Evolutionary conservation across 2,113 vertebrate genomes (phyloP).

Genomic region (Trichechus manatus): DNA sequence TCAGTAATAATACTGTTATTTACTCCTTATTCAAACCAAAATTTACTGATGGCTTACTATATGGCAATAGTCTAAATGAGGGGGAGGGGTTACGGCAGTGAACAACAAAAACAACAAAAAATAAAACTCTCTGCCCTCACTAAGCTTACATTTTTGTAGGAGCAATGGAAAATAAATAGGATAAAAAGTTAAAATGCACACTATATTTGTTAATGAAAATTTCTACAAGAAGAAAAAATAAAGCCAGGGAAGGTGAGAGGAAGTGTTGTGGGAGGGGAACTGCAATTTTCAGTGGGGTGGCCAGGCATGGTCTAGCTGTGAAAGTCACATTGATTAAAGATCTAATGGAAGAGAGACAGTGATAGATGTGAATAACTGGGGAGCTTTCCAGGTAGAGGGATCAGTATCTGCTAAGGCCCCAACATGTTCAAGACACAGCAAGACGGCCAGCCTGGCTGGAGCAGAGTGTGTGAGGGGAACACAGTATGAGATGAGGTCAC

Average conservation of each 20-base stretch:
- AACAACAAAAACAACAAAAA: background rate
- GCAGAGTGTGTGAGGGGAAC: background rate
- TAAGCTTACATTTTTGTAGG: background rate
- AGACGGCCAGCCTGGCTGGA: background rate
- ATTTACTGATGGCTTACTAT: background rate
- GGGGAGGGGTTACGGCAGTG: background rate
- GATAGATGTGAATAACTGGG: background rate
- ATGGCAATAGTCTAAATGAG: background rate
- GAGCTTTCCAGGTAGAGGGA: background rate
- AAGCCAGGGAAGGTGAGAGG: background rate
- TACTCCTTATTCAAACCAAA: background rate
- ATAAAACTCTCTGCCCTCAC: background rate
- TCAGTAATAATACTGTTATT: background rate
- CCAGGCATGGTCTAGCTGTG: background rate
- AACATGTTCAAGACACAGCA: background rate
- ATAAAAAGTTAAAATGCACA: background rate
- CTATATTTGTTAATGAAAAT: background rate
- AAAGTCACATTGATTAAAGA: background rate
- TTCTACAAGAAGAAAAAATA: background rate
- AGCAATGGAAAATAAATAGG: background rate
- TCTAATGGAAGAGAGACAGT: background rate
- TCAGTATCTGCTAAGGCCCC: background rate
- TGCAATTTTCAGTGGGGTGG: background rate
- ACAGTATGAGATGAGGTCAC: background rate
- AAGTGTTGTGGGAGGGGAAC: background rate